These are phyloP conservation scores for Pomacea maculata DNA, from an alignment of 1,140 invertebrate species.

Conservation along the genomic window DNA sequence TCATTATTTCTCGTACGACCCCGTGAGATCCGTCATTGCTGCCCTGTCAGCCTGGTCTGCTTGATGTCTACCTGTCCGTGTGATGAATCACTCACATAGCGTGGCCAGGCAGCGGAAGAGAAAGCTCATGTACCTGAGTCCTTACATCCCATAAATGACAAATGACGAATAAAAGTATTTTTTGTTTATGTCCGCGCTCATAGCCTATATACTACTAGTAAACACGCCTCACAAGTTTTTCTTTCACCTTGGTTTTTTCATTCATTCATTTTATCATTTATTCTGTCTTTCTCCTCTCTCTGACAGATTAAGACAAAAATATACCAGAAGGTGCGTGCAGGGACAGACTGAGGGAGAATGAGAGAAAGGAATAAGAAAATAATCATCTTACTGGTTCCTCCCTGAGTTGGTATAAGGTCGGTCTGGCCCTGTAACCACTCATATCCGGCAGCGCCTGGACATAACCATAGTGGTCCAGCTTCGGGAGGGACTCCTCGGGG, in stretches of 20 bases:
- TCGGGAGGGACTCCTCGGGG: slow-evolving; percentile 87
- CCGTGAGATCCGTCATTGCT: too few relatives aligned
- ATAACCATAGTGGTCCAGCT: slow-evolving; percentile 92
- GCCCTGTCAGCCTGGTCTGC: too few relatives aligned
- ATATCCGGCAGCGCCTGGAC: slow-evolving; percentile 74
- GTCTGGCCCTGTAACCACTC: slow-evolving; percentile 81
- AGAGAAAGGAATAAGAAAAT: neutral
- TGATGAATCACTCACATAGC: too few relatives aligned
- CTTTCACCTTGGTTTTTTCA: neutral
- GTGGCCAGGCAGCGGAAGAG: too few relatives aligned
- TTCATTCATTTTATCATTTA: neutral
- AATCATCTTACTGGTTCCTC: slow-evolving; percentile 65
- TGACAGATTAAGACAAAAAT: neutral
- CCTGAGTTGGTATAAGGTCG: slow-evolving; percentile 91
- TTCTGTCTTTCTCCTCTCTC: neutral
- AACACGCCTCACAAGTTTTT: neutral
- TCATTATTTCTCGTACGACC: too few relatives aligned
- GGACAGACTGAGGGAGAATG: too few relatives aligned
- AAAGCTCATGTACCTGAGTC: too few relatives aligned
- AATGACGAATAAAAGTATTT: too few relatives aligned
- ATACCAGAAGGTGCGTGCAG: neutral
- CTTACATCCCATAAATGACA: too few relatives aligned
- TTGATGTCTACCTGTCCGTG: too few relatives aligned
- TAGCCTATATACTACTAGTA: too few relatives aligned
- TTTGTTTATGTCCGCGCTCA: too few relatives aligned